Evolutionary conservation across 1,140 invertebrate genomes (phyloP).

Genomic region (Triops longicaudatus): DNA sequence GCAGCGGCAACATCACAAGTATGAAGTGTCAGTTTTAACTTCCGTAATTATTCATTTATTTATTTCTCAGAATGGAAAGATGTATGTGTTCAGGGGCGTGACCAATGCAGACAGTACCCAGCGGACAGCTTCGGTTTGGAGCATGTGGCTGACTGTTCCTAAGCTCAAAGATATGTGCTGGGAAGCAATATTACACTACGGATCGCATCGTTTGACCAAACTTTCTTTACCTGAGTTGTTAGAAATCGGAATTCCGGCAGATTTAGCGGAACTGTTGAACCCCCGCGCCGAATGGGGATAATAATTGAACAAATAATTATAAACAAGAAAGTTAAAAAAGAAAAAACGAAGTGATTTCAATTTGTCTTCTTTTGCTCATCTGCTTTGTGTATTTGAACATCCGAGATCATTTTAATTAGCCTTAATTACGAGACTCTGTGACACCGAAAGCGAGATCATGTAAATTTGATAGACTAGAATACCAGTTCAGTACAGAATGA

Average conservation of each 20-base stretch:
- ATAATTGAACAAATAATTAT: neutral
- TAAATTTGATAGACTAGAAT: slow-evolving; percentile 11
- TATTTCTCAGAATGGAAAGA: neutral
- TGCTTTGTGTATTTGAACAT: too few relatives aligned
- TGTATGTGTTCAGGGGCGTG: neutral
- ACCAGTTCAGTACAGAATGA: neutral
- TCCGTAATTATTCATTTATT: neutral
- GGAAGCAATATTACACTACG: neutral
- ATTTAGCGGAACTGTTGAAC: neutral
- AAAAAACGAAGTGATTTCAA: too few relatives aligned
- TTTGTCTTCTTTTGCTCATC: too few relatives aligned
- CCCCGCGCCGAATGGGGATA: neutral
- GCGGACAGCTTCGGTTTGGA: neutral
- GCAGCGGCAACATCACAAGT: neutral
- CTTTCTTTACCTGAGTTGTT: neutral
- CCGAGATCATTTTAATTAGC: too few relatives aligned
- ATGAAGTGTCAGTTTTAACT: neutral
- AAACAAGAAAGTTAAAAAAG: too few relatives aligned
- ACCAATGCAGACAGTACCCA: neutral
- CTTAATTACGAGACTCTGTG: neutral
- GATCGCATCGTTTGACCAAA: neutral
- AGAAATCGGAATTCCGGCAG: neutral
- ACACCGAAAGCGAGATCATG: slow-evolving; percentile 2
- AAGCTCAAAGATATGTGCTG: neutral
- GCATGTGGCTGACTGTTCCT: neutral